Evolutionary conservation across 2,113 vertebrate genomes (phyloP).

Genomic region (Forbesichthys papilliferus): DNA sequence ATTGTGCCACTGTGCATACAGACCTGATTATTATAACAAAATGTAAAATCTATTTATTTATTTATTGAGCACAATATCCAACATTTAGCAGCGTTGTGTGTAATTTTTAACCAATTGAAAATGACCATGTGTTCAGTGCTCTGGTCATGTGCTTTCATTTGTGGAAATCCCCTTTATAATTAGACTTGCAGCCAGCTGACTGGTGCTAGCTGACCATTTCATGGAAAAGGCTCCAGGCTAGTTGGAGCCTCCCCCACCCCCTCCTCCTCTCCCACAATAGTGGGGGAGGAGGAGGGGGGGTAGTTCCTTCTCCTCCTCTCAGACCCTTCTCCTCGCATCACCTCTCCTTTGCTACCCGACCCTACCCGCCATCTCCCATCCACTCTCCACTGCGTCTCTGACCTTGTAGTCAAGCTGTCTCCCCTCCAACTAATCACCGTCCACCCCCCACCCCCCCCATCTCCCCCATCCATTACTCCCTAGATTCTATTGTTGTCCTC

Average conservation of each 20-base stretch:
- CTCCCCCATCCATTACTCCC: too few species aligned
- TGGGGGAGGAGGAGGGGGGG: neutral
- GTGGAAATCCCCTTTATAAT: neutral
- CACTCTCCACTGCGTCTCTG: neutral
- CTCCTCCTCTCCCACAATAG: too few species aligned
- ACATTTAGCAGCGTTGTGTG: too few species aligned
- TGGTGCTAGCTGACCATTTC: neutral
- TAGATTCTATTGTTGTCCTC: too few species aligned
- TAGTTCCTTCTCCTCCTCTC: neutral
- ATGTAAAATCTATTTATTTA: too few species aligned
- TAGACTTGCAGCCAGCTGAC: conserved; percentile 1
- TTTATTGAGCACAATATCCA: too few species aligned
- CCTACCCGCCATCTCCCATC: neutral
- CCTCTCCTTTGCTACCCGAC: neutral
- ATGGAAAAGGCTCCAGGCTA: neutral
- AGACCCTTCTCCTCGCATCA: neutral
- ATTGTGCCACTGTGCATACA: too few species aligned
- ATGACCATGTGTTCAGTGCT: neutral
- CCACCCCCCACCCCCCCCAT: neutral
- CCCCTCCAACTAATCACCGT: neutral
- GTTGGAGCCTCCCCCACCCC: neutral
- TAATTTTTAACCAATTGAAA: neutral
- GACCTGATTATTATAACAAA: too few species aligned
- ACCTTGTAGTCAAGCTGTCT: neutral
- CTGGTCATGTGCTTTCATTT: neutral